These are phyloP conservation scores for Glyptemys insculpta DNA, from an alignment of 2,797 vertebrate genomes.

Conservation along the genomic window DNA sequence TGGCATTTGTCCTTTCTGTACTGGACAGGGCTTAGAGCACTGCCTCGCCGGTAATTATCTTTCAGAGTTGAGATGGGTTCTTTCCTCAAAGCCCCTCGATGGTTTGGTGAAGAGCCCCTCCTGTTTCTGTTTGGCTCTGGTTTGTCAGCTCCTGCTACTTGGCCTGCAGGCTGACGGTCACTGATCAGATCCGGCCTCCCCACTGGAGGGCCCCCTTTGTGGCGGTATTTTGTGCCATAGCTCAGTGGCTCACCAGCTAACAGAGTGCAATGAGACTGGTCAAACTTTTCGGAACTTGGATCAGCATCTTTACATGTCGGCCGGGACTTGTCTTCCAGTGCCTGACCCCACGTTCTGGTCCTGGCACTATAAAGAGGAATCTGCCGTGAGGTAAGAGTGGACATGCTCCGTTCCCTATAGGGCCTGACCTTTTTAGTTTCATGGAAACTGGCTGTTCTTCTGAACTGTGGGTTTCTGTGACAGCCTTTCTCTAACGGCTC, in stretches of 20 bases:
- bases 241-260: slow-evolving; percentile 59
- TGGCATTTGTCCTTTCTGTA: slow-evolving; percentile 85
- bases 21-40: slow-evolving; percentile 84
- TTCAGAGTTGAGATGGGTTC: slow-evolving; percentile 78
- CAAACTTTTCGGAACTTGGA: slow-evolving; percentile 75
- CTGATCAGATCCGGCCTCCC: slow-evolving; percentile 73
- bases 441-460: slow-evolving; percentile 94
- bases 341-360: slow-evolving; percentile 84
- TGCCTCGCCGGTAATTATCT: slow-evolving; percentile 83
- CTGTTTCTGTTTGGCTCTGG: slow-evolving; percentile 87
- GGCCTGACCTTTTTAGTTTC: slow-evolving; percentile 88
- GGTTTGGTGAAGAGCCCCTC: slow-evolving; percentile 90
- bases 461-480: slow-evolving; percentile 87
- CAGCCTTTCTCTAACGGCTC: slow-evolving; percentile 85
- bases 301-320: slow-evolving; percentile 73
- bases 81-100: slow-evolving; percentile 85
- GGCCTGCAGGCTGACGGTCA: slow-evolving; percentile 58
- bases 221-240: slow-evolving; percentile 66
- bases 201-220: slow-evolving; percentile 40
- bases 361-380: slow-evolving; percentile 86
- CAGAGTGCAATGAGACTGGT: slow-evolving; percentile 56
- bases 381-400: slow-evolving; percentile 87
- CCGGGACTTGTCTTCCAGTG: slow-evolving; percentile 78
- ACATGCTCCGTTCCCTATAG: slow-evolving; percentile 95
- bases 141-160: slow-evolving; percentile 80